Conservation (phyloP, 1,140 invertebrate genomes). For the Drepana arcuata region DNA sequence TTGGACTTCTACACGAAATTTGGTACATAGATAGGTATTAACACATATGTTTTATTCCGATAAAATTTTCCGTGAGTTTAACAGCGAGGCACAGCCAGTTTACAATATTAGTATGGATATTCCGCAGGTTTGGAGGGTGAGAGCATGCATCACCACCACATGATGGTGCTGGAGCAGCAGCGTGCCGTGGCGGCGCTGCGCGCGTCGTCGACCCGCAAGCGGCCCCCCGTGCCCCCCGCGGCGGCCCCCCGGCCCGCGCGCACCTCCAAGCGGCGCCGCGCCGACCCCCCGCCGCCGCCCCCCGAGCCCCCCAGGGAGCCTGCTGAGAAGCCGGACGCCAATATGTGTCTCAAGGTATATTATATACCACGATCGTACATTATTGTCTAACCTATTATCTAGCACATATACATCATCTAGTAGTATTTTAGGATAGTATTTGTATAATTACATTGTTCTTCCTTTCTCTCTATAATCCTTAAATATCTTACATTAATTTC, state of each 20-base stretch:
- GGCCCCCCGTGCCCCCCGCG: slow-evolving; percentile 67
- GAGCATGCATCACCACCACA: slow-evolving; percentile 58
- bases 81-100: too few relatives aligned
- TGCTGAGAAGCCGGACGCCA: slow-evolving; percentile 84
- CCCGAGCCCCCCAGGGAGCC: slow-evolving; percentile 75
- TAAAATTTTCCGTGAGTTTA: too few relatives aligned
- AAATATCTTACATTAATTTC: too few relatives aligned
- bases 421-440: too few relatives aligned
- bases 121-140: slow-evolving; percentile 48
- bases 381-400: too few relatives aligned
- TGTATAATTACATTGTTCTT: too few relatives aligned
- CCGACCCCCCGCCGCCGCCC: slow-evolving; percentile 61
- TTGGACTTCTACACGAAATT: too few relatives aligned
- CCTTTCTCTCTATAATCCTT: too few relatives aligned
- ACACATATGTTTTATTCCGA: too few relatives aligned
- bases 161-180: slow-evolving; percentile 65
- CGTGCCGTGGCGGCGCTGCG: slow-evolving; percentile 54
- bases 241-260: slow-evolving; percentile 36
- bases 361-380: neutral
- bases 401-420: too few relatives aligned
- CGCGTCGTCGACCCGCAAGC: slow-evolving; percentile 74
- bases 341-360: slow-evolving; percentile 82
- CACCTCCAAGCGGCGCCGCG: slow-evolving; percentile 41
- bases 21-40: too few relatives aligned
- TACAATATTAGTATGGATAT: neutral